Evolutionary conservation across 2,888 invertebrate species (phyloP), one percentile per base, ranked within the genome.

Genomic region (Parnassius glacialis): DNA sequence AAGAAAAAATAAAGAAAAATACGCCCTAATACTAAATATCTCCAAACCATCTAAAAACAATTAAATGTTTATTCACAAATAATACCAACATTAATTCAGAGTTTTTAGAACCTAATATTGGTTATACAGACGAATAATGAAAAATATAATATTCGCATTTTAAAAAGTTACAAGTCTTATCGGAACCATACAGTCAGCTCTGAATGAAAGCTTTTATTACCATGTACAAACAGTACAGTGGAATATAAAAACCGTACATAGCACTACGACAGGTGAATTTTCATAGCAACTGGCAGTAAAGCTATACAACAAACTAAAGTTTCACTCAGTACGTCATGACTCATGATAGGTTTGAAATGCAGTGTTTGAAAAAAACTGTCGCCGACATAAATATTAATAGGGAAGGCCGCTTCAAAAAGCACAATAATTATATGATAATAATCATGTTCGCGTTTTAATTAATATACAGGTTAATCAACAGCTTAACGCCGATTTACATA

Each of bases 361-460:
- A 41, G 42, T 41, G 44, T 48, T 57, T 57, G 62, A 67, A 67
- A 64, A 66, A 50, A 62, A 54, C 41, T 41, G 54, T 55, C 62
- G 54, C 54, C 44, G 59, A 50, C 45, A 67, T 69, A 64, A 70
- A 74, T 71, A 71, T 73, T 71, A 68, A 75, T 70, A 69, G 70
- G 70, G 52, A 61, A 62, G 44, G 3, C 64, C 68, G 65, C 65
- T 68, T 55, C 58, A 68, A 65, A 60, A 64, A 53, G 56, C 64
- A 66, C 69, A 65, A 69, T 67, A 68, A 69, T 67, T 62, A 61
- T 68, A 68, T 69, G 72, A 73, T 74, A 70, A 71, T 71, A 72
- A 72, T 71, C 69, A 68, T 69, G 71, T 73, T 72, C 67, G 69
- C 64, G 64, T 70, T 75, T 73, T 77, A 76, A 76, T 74, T 71